Evolutionary conservation across 2,888 invertebrate genomes (phyloP).

Genomic region (Dendrolimus houi): DNA sequence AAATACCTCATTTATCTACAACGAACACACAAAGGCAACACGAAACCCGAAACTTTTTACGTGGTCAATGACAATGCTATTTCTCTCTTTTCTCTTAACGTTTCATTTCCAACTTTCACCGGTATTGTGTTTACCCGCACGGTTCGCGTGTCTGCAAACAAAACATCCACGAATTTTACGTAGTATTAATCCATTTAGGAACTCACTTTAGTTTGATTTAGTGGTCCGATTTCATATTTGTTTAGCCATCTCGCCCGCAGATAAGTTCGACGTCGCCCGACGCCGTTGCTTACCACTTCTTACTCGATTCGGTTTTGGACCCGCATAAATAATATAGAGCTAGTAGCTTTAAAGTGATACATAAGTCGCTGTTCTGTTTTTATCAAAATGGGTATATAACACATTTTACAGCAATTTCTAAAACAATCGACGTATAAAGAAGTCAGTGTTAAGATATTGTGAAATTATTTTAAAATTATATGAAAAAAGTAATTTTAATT

Average conservation of each 20-base stretch:
- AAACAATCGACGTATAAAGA: too few species aligned
- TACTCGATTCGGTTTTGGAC: slow-evolving; percentile 61
- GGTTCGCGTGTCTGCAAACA: slow-evolving; percentile 22
- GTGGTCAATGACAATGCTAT: slow-evolving; percentile 70
- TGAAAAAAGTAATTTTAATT: too few species aligned
- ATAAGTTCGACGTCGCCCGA: slow-evolving; percentile 49
- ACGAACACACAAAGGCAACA: slow-evolving; percentile 66
- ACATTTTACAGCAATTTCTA: too few species aligned
- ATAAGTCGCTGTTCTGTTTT: background rate
- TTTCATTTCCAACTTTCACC: slow-evolving; percentile 56
- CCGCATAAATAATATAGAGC: slow-evolving; percentile 58
- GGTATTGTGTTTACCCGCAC: slow-evolving; percentile 46
- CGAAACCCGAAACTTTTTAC: slow-evolving; percentile 73
- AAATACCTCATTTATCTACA: slow-evolving; percentile 71
- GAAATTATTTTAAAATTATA: too few species aligned
- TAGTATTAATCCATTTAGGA: slow-evolving; percentile 28
- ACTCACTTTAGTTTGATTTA: slow-evolving; percentile 40
- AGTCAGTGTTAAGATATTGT: too few species aligned
- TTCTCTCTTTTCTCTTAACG: slow-evolving; percentile 64
- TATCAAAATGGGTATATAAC: too few species aligned
- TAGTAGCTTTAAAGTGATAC: slow-evolving; percentile 20
- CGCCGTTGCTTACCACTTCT: slow-evolving; percentile 47
- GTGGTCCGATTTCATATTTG: slow-evolving; percentile 53
- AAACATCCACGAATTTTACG: slow-evolving; percentile 28
- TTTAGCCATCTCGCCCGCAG: slow-evolving; percentile 55